A percentile compares a stretch with the other conserved stretches of the same genome.
phyloP scores from a whole-genome alignment of 2,888 invertebrate genomes.

The Athetis lepigone region DNA sequence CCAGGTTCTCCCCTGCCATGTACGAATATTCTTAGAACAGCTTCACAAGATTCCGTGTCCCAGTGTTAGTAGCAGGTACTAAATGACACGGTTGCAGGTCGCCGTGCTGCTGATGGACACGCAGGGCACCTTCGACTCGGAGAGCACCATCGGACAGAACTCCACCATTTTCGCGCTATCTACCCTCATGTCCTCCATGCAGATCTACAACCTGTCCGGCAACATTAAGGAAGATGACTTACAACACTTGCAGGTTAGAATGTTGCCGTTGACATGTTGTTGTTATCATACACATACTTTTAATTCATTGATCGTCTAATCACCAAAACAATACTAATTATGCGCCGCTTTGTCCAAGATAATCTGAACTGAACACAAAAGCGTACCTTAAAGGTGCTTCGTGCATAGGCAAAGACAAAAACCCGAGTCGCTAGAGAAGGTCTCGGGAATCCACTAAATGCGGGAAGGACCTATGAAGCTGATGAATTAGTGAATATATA shows the following conservation, averaged over 20 bases:
- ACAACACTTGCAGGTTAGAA: constrained; percentile 95
- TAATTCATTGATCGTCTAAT: no score
- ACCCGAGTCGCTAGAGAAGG: neutral
- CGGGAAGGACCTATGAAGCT: neutral
- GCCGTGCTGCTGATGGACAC: constrained; percentile 96
- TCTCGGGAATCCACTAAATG: neutral
- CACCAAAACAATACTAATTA: neutral
- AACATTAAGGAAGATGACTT: constrained; percentile 99
- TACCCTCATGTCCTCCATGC: constrained; percentile 98
- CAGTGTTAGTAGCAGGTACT: neutral
- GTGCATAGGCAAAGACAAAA: no score
- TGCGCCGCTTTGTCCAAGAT: no score
- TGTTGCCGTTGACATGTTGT: neutral
- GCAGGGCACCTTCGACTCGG: constrained; percentile 99
- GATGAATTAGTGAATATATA: neutral
- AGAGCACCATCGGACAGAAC: constrained; percentile 98
- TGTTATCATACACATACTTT: constrained; percentile 3
- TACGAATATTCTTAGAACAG: no score
- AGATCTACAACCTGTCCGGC: constrained; percentile 98
- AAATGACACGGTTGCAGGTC: constrained; percentile 85
- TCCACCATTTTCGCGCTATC: constrained; percentile 94
- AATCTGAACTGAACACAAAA: no score
- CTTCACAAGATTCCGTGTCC: neutral
- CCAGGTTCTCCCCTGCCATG: neutral
- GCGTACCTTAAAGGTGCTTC: no score